phyloP scores from a whole-genome alignment of 2,888 invertebrate species.

The Mylabris sibirica region DNA sequence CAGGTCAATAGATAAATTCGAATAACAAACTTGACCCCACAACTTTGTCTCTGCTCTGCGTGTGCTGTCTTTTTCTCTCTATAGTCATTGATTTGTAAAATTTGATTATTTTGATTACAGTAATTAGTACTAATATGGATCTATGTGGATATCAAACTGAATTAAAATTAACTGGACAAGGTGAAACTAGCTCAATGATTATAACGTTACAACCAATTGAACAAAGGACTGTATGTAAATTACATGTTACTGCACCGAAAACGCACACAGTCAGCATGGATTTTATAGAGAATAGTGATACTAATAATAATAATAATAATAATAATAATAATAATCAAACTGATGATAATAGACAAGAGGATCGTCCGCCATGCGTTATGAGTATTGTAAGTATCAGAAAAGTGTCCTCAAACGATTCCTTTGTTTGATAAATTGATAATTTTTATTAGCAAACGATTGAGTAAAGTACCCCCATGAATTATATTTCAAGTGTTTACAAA shows the following conservation, averaged over 20 bases:
- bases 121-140: constrained; percentile 35
- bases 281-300: constrained; percentile 37
- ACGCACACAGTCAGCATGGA: constrained; percentile 52
- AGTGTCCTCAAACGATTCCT: no score
- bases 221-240: constrained; percentile 41
- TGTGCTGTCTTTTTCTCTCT: neutral
- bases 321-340: neutral
- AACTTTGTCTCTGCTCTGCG: neutral
- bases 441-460: no score
- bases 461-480: no score
- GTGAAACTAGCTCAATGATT: constrained; percentile 43
- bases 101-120: constrained; percentile 35
- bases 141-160: constrained; percentile 45
- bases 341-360: constrained; percentile 18
- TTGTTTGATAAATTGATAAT: no score
- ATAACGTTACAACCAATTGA: constrained; percentile 41
- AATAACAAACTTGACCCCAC: constrained; percentile 3
- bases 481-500: no score
- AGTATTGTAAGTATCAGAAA: constrained; percentile 47
- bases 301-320: neutral
- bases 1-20: neutral
- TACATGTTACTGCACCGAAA: constrained; percentile 48
- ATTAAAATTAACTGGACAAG: constrained; percentile 39
- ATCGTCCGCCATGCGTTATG: constrained; percentile 44
- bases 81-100: neutral